These are phyloP conservation scores for Tetragnatha montana DNA, from an alignment of 2,888 invertebrate genomes.

Conservation along the genomic window DNA sequence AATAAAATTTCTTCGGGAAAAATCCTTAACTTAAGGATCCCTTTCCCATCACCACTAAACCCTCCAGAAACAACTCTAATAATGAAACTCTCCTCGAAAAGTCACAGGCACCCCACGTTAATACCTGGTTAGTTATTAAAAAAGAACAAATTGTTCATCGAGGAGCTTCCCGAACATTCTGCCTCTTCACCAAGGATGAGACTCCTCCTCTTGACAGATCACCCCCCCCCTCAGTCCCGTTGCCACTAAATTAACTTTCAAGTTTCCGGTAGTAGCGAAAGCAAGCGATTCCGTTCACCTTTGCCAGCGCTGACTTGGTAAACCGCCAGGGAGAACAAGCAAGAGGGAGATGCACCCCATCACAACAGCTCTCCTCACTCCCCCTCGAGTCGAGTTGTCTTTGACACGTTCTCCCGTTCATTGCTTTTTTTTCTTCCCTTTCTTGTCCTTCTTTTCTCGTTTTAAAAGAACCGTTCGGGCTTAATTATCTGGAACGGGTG, in stretches of 20 bases:
- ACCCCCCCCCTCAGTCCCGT: conserved; percentile 28
- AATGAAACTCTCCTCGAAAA: not conserved
- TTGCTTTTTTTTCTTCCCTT: conserved; percentile 38
- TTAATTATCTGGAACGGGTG: conserved; percentile 69
- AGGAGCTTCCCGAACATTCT: conserved; percentile 6
- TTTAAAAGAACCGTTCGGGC: conserved; percentile 37
- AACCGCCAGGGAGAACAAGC: conserved; percentile 26
- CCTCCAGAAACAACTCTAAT: no score
- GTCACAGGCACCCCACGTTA: not conserved
- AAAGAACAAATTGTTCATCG: conserved; percentile 4
- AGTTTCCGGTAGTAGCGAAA: conserved; percentile 61
- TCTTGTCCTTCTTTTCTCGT: conserved; percentile 16
- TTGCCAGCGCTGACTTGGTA: conserved; percentile 57
- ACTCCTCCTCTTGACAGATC: conserved; percentile 38
- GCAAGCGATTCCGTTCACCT: conserved; percentile 53
- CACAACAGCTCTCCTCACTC: not conserved
- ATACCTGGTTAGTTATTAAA: not conserved
- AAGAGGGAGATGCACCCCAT: not conserved
- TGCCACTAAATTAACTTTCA: conserved; percentile 66
- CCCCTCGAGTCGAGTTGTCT: conserved; percentile 39
- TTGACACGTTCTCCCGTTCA: conserved; percentile 50
- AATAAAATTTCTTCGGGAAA: no score
- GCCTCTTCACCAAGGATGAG: conserved; percentile 1
- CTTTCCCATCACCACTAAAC: no score
- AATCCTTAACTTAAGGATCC: no score